Base-by-base conservation (phyloP, 1,140 invertebrate species). In the Drosophila novamexicana region DNA sequence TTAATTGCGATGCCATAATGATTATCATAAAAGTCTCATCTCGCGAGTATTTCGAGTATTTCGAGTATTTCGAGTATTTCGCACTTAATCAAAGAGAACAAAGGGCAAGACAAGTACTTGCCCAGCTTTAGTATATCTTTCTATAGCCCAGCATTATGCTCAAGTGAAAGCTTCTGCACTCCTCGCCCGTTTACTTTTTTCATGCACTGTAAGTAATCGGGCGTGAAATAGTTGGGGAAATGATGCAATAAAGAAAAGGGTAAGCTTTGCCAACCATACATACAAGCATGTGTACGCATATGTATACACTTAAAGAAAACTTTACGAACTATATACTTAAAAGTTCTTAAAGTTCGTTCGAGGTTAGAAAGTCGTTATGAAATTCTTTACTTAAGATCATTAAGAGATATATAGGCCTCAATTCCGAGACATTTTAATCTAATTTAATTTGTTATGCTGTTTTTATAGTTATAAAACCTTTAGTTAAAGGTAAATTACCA, bases 171-270 rank as follows among this genome's bases (percentile, higher is more conserved):
- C 58, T 52, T 54, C n/a, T 45, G 22, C 45, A 69, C 34, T 58
- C 59, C 14, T 64, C 59, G 59, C 72, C 72, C 67, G 61, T 61
- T 58, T 47, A 29, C 40, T 40, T 34, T 14, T 40, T 34, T 10
- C 22, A 2, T 42, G 36, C 14, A 34, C 37, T 16, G 36, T 44
- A 58, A 42, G 56, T 39, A 73, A 61, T 73, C 70, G 44, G 4
- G 47, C 70, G 47, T 63, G 12, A 64, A 64, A 50, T 57, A 47
- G 49, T 16, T 56, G 52, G 49, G 32, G 37, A 81, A 86, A 79
- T 88, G 76, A 88, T 88, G 84, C 77, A 88, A 86, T 83, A 88
- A 79, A 73, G 54, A 77, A 82, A 70, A 69, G 14, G 37, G 49
- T 42, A 73, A 63, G 66, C 69, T 29, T 29, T 29, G 5, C 4